These are phyloP conservation scores for Calephelis perditalis DNA, from an alignment of 2,888 invertebrate species.

Conservation along the genomic window DNA sequence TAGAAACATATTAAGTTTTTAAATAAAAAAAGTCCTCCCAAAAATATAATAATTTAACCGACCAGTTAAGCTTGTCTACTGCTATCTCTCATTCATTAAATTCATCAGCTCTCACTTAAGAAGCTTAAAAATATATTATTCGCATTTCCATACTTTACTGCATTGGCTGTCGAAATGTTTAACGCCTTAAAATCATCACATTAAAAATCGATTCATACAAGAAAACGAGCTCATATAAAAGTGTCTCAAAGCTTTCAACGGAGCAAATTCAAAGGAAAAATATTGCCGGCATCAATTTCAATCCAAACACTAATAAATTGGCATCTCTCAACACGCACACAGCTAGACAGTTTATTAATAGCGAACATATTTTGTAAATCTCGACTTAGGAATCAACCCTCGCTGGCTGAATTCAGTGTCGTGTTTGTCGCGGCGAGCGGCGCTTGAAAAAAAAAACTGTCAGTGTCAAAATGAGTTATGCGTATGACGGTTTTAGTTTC, in stretches of 20 bases:
- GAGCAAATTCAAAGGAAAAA: constrained; percentile 69
- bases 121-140: neutral
- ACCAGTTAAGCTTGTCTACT: too few species aligned
- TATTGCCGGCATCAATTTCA: constrained; percentile 74
- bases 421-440: constrained; percentile 53
- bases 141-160: neutral
- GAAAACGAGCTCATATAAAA: constrained; percentile 57
- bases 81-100: too few species aligned
- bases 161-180: constrained; percentile 4
- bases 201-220: constrained; percentile 61
- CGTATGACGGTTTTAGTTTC: constrained; percentile 47
- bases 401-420: constrained; percentile 59
- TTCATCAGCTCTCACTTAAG: too few species aligned
- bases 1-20: too few species aligned
- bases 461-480: constrained; percentile 50
- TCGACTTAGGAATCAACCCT: constrained; percentile 56
- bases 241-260: constrained; percentile 63
- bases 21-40: too few species aligned
- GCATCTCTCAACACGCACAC: constrained; percentile 64
- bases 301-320: constrained; percentile 77
- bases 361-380: constrained; percentile 72
- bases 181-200: constrained; percentile 27
- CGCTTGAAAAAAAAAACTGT: constrained; percentile 50
- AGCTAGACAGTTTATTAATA: constrained; percentile 66
- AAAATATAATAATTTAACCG: too few species aligned